Base-by-base conservation (phyloP, 2,888 invertebrate genomes). In the Drosophila borborema region DNA sequence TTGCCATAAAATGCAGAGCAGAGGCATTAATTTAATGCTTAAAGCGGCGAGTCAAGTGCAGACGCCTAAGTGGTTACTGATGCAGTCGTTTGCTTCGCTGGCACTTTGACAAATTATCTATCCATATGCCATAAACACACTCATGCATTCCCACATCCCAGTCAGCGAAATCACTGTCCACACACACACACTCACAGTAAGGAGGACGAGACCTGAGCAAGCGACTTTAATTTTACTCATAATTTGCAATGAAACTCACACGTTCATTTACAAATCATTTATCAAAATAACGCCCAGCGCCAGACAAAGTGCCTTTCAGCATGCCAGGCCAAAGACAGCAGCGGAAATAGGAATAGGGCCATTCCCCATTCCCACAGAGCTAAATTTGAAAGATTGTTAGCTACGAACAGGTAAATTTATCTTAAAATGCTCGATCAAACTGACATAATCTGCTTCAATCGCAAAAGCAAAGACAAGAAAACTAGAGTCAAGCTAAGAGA, bases 241-340 rank as follows among this genome's bases (percentile, higher is more conserved):
- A 80, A 83, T 83, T 86, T 83, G 72, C 84, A 58, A 88, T 66
- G 71, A 86, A 83, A 74, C 74, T 77, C 84, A 83, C 74, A 83
- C 74, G 54, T 86, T 86, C 72, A 83, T 86, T 83, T 83, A 74
- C 89, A 88, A 83, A 86, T 81, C 84, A 86, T 83, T 83, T 86
- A 83, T 83, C 86, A 88, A 77, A 86, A 38, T 64, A 64, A 34
- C 67, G 45, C 63, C 49, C 46, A 40, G 38, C 23, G 23, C 16
- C 58, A 43, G 55, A 58, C 74, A 74, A 60, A 68, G 41, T 62
- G 59, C n/a, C 49, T 59, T 43, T 23, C 36, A 20, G 31, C 64
- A 48, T 43, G 54, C 43, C 62, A 58, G 61, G 43, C n/a, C 66
- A 58, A 46, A 16, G 23, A 41, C n/a, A n/a, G 34, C n/a, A 41